Evolutionary conservation across 2,888 invertebrate genomes (phyloP), one percentile per base, ranked within the genome.

Genomic region (Leptopilina myrica): DNA sequence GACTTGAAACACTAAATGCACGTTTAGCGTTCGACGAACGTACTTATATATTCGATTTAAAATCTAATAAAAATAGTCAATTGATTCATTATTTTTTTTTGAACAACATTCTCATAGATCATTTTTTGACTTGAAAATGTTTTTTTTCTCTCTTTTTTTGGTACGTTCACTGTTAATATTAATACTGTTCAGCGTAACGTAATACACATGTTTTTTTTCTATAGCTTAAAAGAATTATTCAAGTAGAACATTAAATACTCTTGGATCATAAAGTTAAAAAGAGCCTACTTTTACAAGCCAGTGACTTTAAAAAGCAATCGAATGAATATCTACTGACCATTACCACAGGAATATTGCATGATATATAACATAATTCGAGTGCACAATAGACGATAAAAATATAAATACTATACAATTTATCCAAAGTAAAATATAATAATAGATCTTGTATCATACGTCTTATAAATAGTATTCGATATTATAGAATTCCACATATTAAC

Each of bases 1-100:
- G 73, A 73, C 73, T 53, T 73, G n/a, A 9, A 56, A 73, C 56
- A 73, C 73, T 73, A 73, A 73, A 73, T 73, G 53, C 73, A 73
- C 33, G 33, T 73, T 73, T 9, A 73, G 26, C 73, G 56, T 53
- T 73, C 56, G 56, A 73, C 53, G 49, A 73, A 73, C 33, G 56
- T 56, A 53, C 33, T 73, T 8, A n/a, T n/a, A n/a, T n/a, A 53
- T 69, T 53, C 26, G 20, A 69, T 69, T 56, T 26, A 49, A 56
- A 56, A 69, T 69, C 33, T 20, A 69, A 56, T 69, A 14, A 69
- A 56, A 69, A 26, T 43, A 43, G 43, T 43, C 43, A 43, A 43
- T 53, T 49, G 49, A 69, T 56, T 49, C 26, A 73, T 26, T 49
- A 9, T 46, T 46, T 46, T 69, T 26, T 56, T 20, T 26, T 56